These are phyloP conservation scores for Brachylomia viminalis DNA, from an alignment of 2,888 invertebrate genomes.

Conservation along the genomic window DNA sequence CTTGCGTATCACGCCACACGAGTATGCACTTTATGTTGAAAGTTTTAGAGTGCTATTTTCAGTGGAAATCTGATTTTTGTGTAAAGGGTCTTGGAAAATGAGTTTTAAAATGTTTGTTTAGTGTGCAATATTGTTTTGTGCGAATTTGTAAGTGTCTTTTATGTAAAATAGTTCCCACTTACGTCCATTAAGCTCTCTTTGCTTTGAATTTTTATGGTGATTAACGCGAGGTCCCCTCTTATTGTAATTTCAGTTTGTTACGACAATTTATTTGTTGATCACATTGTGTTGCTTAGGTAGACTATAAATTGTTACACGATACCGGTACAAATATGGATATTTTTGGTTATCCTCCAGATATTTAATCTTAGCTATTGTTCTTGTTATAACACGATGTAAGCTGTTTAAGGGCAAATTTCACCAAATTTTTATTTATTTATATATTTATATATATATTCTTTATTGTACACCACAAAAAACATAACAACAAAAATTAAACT, in stretches of 20 bases:
- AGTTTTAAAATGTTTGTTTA: slow-evolving; percentile 75
- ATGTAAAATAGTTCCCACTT: slow-evolving; percentile 49
- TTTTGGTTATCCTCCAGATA: neutral
- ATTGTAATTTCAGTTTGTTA: neutral
- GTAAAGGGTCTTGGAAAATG: slow-evolving; percentile 70
- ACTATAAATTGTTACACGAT: too few species aligned
- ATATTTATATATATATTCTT: too few species aligned
- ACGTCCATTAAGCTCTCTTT: slow-evolving; percentile 4
- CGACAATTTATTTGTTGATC: neutral
- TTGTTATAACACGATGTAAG: neutral
- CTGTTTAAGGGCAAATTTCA: too few species aligned
- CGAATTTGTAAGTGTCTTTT: slow-evolving; percentile 60
- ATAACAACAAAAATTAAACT: too few species aligned
- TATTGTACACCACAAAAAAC: too few species aligned
- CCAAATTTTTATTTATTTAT: too few species aligned
- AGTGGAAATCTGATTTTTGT: slow-evolving; percentile 22
- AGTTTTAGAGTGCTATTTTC: slow-evolving; percentile 28
- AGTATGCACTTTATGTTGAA: slow-evolving; percentile 37
- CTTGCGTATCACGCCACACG: slow-evolving; percentile 40
- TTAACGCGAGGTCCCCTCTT: neutral
- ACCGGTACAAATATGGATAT: neutral
- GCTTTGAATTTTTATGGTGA: slow-evolving; percentile 21
- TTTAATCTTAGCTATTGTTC: neutral
- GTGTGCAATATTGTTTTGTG: slow-evolving; percentile 71
- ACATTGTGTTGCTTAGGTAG: neutral